Evolutionary conservation across 2,797 vertebrate species (phyloP).

Genomic region (Siniperca scherzeri): DNA sequence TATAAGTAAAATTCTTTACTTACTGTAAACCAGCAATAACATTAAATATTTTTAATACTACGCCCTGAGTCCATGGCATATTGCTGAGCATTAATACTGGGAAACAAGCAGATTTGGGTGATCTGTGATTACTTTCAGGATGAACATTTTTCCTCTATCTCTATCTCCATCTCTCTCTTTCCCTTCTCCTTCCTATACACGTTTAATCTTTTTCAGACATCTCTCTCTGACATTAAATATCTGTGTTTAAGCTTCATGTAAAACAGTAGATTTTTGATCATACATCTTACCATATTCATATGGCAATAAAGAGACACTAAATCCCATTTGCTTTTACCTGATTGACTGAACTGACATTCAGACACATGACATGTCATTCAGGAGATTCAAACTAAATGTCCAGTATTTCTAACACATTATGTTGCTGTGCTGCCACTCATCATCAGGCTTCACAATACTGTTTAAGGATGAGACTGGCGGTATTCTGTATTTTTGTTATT

Average conservation of each 20-base stretch:
- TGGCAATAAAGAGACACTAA: neutral
- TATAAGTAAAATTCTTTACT: neutral
- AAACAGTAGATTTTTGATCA: neutral
- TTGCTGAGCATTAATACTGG: conserved; percentile 55
- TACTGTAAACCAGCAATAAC: conserved; percentile 42
- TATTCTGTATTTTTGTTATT: neutral
- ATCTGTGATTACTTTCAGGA: conserved; percentile 57
- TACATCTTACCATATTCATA: neutral
- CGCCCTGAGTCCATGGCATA: conserved; percentile 37
- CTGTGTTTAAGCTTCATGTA: neutral
- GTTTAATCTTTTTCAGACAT: conserved; percentile 5
- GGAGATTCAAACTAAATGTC: neutral
- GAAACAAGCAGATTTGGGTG: conserved; percentile 52
- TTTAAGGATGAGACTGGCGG: neutral
- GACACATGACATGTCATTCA: neutral
- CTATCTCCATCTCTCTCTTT: neutral
- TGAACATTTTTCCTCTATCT: conserved; percentile 28
- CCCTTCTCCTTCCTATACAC: neutral
- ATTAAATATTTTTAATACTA: conserved; percentile 39
- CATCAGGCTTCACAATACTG: neutral
- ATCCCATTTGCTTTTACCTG: neutral
- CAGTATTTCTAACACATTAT: neutral
- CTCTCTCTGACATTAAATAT: conserved; percentile 3
- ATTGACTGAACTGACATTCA: neutral
- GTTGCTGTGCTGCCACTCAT: neutral